These are phyloP conservation scores for Sclerodermus sp. DNA, from an alignment of 2,888 invertebrate genomes.

Conservation along the genomic window DNA sequence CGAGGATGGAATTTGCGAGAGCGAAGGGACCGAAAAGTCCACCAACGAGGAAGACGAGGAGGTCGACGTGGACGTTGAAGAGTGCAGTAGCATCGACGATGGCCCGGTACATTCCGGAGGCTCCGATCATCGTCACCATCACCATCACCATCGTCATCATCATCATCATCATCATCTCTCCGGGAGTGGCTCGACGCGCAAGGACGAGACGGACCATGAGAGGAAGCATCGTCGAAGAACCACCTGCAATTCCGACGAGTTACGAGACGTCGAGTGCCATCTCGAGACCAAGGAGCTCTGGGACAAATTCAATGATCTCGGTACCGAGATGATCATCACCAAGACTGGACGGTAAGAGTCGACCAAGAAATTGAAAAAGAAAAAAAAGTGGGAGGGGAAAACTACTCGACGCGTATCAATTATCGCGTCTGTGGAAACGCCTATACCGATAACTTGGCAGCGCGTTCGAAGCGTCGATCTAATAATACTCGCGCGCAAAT, in stretches of 20 bases:
- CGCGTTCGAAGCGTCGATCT: neutral
- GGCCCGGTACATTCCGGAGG: conserved; percentile 38
- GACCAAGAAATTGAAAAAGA: too few species aligned
- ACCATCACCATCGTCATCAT: too few species aligned
- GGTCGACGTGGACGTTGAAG: conserved; percentile 65
- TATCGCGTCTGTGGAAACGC: neutral
- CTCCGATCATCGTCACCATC: too few species aligned
- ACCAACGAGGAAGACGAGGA: conserved; percentile 57
- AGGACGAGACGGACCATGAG: conserved; percentile 19
- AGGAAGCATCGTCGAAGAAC: conserved; percentile 55
- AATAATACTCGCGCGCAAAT: neutral
- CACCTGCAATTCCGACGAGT: conserved; percentile 68
- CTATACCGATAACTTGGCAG: neutral
- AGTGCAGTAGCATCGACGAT: conserved; percentile 63
- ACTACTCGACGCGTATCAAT: too few species aligned
- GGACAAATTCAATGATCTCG: conserved; percentile 78
- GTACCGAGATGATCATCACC: conserved; percentile 85
- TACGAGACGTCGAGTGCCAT: conserved; percentile 69
- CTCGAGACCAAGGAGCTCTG: conserved; percentile 81
- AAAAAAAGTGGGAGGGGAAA: too few species aligned
- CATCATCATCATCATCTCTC: conserved; percentile 23
- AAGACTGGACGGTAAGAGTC: conserved; percentile 74
- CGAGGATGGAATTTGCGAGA: conserved; percentile 56
- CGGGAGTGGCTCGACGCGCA: neutral
- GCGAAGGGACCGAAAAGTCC: conserved; percentile 57